Base-by-base conservation (phyloP, 2,797 vertebrate species). In the Pantherophis vulpinus region DNA sequence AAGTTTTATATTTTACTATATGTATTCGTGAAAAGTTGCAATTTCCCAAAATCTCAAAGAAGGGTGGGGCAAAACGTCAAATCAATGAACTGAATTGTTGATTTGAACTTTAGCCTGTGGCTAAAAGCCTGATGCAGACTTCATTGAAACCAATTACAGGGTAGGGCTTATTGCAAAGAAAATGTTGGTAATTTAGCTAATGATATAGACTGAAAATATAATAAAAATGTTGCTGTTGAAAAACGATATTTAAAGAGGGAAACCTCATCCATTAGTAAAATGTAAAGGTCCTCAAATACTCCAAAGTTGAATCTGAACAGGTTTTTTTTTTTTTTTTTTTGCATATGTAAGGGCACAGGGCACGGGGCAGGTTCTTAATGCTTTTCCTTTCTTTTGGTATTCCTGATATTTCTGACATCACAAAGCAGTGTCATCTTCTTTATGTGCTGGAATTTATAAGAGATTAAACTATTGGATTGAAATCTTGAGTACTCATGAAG, bases 21-120 rank as follows among this genome's bases (percentile, higher is more conserved):
- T 89, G 47, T 90, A 58, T 54, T 42, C 20, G 16, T 83, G 58
- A 66, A 79, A 60, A 29, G 32, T 63, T 91, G 70, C 47, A 89
- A n/a, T 51, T 93, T 91, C 70, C 58, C 51, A 47, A 32, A 89
- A 93, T 89, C 58, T 89, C 70, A 55, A 47, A 25, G n/a, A 61
- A 66, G 87, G 70, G 32, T 47, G 32, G 47, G 87, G 87, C 90
- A 89, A 86, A 89, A 32, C 59, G 47, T 87, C 32, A 63, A 91
- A 91, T 93, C 90, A 89, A 91, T 89, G 86, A 86, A 89, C 18
- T 66, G 59, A 91, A 89, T 56, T 66, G 70, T 66, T 91, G 87
- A 91, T 89, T 91, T 89, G 87, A 89, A 89, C 93, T 93, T 91
- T 66, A 91, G 90, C 58, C 59, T 91, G 90, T 89, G 58, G 51